These are phyloP conservation scores for Holothuria glaberrima DNA, from an alignment of 35 echinoderm and acorn worm species.

Conservation along the genomic window DNA sequence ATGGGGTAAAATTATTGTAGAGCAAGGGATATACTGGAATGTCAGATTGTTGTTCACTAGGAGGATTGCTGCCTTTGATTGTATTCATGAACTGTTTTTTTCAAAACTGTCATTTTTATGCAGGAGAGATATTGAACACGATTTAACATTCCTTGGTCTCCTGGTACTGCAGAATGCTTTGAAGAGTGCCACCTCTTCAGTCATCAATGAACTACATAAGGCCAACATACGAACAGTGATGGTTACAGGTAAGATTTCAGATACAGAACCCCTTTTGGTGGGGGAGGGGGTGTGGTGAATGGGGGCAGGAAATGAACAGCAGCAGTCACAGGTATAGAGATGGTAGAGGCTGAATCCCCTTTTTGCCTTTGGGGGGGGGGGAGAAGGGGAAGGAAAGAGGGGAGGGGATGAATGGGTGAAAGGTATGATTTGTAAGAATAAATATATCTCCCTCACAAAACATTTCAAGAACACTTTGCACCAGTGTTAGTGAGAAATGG, in stretches of 20 bases:
- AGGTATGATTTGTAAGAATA: background rate
- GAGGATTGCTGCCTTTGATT: too few species aligned
- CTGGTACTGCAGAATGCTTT: conserved; percentile 91
- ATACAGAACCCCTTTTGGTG: background rate
- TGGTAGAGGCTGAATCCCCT: too few species aligned
- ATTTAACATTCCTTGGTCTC: conserved; percentile 84
- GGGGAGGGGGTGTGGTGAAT: background rate
- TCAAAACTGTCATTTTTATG: background rate
- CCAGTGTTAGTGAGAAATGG: too few species aligned
- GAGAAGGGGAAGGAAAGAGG: background rate
- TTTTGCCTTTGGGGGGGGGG: background rate
- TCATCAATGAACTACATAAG: conserved; percentile 81
- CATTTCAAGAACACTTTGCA: too few species aligned
- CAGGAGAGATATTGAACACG: conserved; percentile 82
- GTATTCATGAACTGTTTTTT: too few species aligned
- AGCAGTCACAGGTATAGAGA: too few species aligned
- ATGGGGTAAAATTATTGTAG: too few species aligned
- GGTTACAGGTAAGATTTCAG: conserved; percentile 87
- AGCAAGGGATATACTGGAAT: too few species aligned
- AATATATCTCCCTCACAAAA: too few species aligned
- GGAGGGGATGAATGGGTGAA: background rate
- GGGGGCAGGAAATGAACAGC: too few species aligned
- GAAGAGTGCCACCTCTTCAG: conserved; percentile 82
- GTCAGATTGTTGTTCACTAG: too few species aligned
- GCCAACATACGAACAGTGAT: conserved; percentile 97